Conservation (phyloP, 2,797 vertebrate species). For the Apogon hyalosoma region DNA sequence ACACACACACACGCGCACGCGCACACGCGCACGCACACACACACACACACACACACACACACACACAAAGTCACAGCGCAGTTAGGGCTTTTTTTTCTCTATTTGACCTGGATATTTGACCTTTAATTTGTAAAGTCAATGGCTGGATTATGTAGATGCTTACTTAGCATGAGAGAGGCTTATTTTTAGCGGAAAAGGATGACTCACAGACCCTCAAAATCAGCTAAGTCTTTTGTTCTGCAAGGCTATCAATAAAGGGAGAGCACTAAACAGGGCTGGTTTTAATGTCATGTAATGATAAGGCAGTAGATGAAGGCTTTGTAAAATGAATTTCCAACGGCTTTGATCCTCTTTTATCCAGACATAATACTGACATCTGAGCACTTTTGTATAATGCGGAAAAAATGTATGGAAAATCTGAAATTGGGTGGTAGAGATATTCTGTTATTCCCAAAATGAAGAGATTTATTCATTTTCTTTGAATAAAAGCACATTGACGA, state of each 20-base stretch:
- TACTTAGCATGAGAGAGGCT: slow-evolving; percentile 43
- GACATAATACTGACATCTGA: slow-evolving; percentile 39
- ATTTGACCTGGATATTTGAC: slow-evolving; percentile 21
- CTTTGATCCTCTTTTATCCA: slow-evolving; percentile 63
- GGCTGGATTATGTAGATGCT: slow-evolving; percentile 30
- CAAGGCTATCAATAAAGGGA: slow-evolving; percentile 39
- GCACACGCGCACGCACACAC: too few relatives aligned
- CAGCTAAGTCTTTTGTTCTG: slow-evolving; percentile 31
- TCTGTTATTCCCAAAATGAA: slow-evolving; percentile 6
- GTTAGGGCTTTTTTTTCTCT: neutral
- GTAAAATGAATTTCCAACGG: slow-evolving; percentile 60
- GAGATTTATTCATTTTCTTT: neutral
- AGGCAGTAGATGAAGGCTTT: slow-evolving; percentile 57
- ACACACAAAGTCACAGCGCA: too few relatives aligned
- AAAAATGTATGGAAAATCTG: slow-evolving; percentile 37
- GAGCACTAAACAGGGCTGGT: slow-evolving; percentile 42
- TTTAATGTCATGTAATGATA: slow-evolving; percentile 57
- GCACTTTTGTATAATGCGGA: slow-evolving; percentile 25
- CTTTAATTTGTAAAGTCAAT: slow-evolving; percentile 27
- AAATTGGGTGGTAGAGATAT: slow-evolving; percentile 10
- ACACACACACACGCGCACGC: too few relatives aligned
- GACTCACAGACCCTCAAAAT: slow-evolving; percentile 48
- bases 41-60: too few relatives aligned
- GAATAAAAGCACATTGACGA: too few relatives aligned
- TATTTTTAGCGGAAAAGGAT: slow-evolving; percentile 58